phyloP scores from a whole-genome alignment of 2,797 vertebrate species.

The Odontamblyopus lacepedii region DNA sequence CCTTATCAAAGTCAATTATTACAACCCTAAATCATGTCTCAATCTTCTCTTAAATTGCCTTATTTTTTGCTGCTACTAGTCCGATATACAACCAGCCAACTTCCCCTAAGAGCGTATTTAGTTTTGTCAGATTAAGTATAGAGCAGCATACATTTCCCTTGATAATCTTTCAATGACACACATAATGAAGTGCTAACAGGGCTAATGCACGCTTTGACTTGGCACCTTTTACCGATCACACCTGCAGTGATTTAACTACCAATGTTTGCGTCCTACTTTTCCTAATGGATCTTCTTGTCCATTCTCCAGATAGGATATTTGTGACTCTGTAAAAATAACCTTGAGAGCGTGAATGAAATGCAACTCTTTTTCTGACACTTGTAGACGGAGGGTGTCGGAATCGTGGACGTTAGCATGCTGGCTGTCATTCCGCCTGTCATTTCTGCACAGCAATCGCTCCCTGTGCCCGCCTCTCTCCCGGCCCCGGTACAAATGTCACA shows the following conservation, averaged over 20 bases:
- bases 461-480: constrained; percentile 19
- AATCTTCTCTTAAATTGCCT: constrained; percentile 30
- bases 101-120: neutral
- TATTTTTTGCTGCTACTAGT: constrained; percentile 6
- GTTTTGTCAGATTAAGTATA: constrained; percentile 13
- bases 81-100: neutral
- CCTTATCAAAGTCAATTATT: constrained; percentile 50
- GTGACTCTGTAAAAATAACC: constrained; percentile 11
- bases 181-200: constrained; percentile 71
- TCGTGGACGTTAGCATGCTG: constrained; percentile 34
- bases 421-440: constrained; percentile 26
- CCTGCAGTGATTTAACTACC: constrained; percentile 67
- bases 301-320: constrained; percentile 13
- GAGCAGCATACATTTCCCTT: constrained; percentile 31
- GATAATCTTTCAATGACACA: constrained; percentile 63
- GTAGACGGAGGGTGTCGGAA: constrained; percentile 36
- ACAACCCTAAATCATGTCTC: constrained; percentile 41
- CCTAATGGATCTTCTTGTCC: constrained; percentile 40
- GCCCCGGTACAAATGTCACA: constrained; percentile 39
- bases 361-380: constrained; percentile 35
- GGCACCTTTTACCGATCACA: constrained; percentile 67
- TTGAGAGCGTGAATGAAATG: constrained; percentile 4
- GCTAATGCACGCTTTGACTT: constrained; percentile 68
- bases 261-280: constrained; percentile 43
- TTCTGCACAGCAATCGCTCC: constrained; percentile 21